These are phyloP conservation scores for Timema cristinae DNA, from an alignment of 2,888 invertebrate species.

Conservation along the genomic window DNA sequence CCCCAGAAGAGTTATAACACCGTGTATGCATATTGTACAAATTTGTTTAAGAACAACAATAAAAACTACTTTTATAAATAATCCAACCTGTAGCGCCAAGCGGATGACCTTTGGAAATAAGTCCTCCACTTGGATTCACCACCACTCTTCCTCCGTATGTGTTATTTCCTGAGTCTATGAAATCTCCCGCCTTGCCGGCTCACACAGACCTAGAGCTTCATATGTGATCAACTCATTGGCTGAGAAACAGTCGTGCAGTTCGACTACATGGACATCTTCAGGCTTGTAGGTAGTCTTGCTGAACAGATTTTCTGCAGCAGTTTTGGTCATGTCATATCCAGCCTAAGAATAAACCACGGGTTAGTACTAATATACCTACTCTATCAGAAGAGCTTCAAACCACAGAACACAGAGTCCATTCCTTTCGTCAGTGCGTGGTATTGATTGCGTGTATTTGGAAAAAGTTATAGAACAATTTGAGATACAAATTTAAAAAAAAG, in stretches of 20 bases:
- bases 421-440: too few species aligned
- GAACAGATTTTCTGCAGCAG: constrained; percentile 73
- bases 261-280: constrained; percentile 85
- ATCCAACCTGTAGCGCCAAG: constrained; percentile 82
- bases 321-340: constrained; percentile 91
- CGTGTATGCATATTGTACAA: too few species aligned
- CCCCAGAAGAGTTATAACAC: too few species aligned
- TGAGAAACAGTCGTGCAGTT: constrained; percentile 97
- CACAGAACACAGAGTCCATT: too few species aligned
- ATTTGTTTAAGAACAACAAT: too few species aligned
- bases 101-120: constrained; percentile 98
- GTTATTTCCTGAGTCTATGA: constrained; percentile 92
- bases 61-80: too few species aligned
- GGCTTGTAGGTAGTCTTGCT: constrained; percentile 70
- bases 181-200: constrained; percentile 80
- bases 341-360: constrained; percentile 46
- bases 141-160: constrained; percentile 97
- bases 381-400: too few species aligned
- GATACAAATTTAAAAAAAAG: too few species aligned
- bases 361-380: too few species aligned
- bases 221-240: constrained; percentile 96
- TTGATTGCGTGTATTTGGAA: too few species aligned
- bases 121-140: constrained; percentile 98
- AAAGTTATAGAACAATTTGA: too few species aligned
- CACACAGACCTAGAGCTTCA: constrained; percentile 91